These are phyloP conservation scores for Pithys albifrons DNA, from an alignment of 2,113 vertebrate species.

Conservation along the genomic window DNA sequence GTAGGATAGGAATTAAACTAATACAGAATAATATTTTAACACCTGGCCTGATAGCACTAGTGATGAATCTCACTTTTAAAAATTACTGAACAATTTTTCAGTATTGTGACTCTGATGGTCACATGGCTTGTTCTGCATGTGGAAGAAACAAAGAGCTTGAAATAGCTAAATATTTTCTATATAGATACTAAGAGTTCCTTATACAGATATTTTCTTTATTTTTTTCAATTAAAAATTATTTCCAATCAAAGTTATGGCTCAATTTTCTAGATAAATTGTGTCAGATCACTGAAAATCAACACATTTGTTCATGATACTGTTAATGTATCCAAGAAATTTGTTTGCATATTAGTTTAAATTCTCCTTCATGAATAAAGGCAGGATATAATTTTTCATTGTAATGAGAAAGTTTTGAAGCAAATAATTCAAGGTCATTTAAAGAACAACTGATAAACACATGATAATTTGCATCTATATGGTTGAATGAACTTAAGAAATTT, in stretches of 20 bases:
- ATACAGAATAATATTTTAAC: slow-evolving; percentile 67
- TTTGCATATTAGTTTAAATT: neutral
- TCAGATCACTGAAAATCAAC: neutral
- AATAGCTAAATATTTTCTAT: neutral
- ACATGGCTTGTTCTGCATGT: neutral
- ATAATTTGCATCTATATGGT: neutral
- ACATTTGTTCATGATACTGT: neutral
- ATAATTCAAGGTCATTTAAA: neutral
- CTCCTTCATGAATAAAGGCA: neutral
- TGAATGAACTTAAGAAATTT: neutral
- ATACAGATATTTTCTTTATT: neutral
- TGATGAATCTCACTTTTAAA: slow-evolving; percentile 59
- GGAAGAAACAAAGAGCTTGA: neutral
- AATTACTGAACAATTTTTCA: slow-evolving; percentile 39
- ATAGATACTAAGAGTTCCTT: neutral
- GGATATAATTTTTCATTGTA: neutral
- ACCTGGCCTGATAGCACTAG: slow-evolving; percentile 54
- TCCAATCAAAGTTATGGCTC: neutral
- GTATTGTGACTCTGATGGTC: slow-evolving; percentile 51
- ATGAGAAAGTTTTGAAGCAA: neutral
- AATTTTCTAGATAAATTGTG: neutral
- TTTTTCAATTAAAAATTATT: slow-evolving; percentile 4
- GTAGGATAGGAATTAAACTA: slow-evolving; percentile 67
- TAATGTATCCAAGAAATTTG: neutral
- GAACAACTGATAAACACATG: neutral